phyloP scores from a whole-genome alignment of 2,888 invertebrate species.

The Octonoba sinensis region DNA sequence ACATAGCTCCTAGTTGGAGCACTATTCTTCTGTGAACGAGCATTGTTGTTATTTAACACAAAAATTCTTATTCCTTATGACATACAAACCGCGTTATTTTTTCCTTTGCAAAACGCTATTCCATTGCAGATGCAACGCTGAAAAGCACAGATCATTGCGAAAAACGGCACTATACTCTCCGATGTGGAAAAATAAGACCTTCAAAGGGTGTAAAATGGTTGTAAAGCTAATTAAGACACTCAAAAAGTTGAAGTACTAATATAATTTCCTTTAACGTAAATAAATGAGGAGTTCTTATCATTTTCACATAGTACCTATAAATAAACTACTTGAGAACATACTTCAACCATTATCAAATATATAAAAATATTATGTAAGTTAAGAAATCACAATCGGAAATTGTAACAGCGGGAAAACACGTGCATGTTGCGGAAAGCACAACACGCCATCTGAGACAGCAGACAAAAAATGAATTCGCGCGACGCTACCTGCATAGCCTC shows the following conservation, averaged over 20 bases:
- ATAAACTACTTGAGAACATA: too few species aligned
- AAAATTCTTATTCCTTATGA: not conserved
- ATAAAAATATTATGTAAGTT: not conserved
- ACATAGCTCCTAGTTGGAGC: slow-evolving; percentile 36
- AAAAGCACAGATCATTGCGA: too few species aligned
- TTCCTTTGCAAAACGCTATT: not conserved
- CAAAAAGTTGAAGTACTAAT: too few species aligned
- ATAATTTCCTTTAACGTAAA: too few species aligned
- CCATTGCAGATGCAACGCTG: too few species aligned
- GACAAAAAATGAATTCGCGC: slow-evolving; percentile 31
- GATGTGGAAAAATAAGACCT: too few species aligned
- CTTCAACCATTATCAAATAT: too few species aligned
- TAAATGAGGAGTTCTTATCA: not conserved
- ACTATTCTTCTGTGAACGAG: slow-evolving; percentile 30
- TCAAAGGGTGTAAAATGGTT: too few species aligned
- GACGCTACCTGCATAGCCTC: slow-evolving; percentile 35
- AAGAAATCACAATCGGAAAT: slow-evolving; percentile 13
- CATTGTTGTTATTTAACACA: slow-evolving; percentile 9
- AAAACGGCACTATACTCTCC: too few species aligned
- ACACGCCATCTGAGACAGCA: slow-evolving; percentile 25
- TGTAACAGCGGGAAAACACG: slow-evolving; percentile 34
- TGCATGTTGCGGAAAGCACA: slow-evolving; percentile 32
- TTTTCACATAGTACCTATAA: not conserved
- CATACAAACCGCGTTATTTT: not conserved
- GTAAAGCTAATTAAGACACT: too few species aligned